phyloP scores from a whole-genome alignment of 2,113 vertebrate genomes.

The Orientallactaga bullata region DNA sequence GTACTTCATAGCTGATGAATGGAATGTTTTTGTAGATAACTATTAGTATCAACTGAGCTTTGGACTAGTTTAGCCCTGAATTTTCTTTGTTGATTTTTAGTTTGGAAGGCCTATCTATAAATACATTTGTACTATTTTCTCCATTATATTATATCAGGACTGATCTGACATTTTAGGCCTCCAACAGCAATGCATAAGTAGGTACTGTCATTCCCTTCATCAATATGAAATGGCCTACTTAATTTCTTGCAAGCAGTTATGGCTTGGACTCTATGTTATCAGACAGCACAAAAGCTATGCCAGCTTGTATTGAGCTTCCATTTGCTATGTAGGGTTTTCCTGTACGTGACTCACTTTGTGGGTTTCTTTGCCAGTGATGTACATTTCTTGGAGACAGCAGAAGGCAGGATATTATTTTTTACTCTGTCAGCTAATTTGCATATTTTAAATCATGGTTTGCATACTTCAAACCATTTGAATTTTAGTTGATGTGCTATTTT shows the following conservation, averaged over 20 bases:
- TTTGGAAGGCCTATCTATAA: neutral
- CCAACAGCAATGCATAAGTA: neutral
- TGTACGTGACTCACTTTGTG: neutral
- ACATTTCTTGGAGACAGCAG: too few species aligned
- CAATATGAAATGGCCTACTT: neutral
- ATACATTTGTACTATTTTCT: neutral
- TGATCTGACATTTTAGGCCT: neutral
- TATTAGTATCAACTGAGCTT: neutral
- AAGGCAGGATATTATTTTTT: too few species aligned
- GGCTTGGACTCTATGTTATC: neutral
- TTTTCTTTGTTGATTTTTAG: neutral
- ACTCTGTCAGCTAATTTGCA: too few species aligned
- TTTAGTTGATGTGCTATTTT: too few species aligned
- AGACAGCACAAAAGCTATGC: neutral
- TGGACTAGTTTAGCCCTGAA: neutral
- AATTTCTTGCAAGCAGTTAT: neutral
- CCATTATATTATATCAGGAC: neutral
- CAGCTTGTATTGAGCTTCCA: neutral
- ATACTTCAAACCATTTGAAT: too few species aligned
- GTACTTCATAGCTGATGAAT: neutral
- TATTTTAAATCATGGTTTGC: too few species aligned
- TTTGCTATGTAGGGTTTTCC: neutral
- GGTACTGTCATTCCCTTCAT: neutral
- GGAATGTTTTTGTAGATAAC: too few species aligned
- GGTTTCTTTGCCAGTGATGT: too few species aligned